A percentile compares a stretch with the other conserved stretches of the same genome.
These are phyloP conservation scores for Mallotus villosus DNA, from an alignment of 2,797 vertebrate species.

Conservation along the genomic window DNA sequence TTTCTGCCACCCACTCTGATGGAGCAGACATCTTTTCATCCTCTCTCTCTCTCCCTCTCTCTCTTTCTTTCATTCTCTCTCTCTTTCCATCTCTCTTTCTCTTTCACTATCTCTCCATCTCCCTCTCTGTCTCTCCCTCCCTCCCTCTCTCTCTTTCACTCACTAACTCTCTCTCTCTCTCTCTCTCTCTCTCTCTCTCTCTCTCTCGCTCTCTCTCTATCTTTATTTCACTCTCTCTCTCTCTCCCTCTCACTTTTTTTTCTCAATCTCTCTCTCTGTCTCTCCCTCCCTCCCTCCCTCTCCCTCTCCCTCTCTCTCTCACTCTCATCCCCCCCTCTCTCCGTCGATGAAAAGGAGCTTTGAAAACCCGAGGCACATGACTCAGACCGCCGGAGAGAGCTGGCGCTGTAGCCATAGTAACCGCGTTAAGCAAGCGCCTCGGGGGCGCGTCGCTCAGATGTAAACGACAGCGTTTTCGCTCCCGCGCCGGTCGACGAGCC, in stretches of 20 bases:
- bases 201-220: no score
- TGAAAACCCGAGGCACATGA: slow-evolving; percentile 53
- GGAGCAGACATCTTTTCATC: slow-evolving; percentile 58
- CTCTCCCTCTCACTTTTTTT: no score
- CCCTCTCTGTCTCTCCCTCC: no score
- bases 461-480: slow-evolving; percentile 20
- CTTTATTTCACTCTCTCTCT: no score
- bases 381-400: slow-evolving; percentile 31
- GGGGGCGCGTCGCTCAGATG: slow-evolving; percentile 37
- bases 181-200: not conserved
- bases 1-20: slow-evolving; percentile 59
- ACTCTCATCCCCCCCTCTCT: slow-evolving; percentile 11
- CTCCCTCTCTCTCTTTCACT: slow-evolving; percentile 12
- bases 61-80: no score
- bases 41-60: not conserved
- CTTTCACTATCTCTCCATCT: not conserved
- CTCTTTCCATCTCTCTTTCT: no score
- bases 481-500: not conserved
- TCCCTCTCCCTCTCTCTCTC: slow-evolving; percentile 15
- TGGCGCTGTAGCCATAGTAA: slow-evolving; percentile 53
- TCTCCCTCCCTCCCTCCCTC: slow-evolving; percentile 28
- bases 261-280: slow-evolving; percentile 8
- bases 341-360: slow-evolving; percentile 61
- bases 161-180: not conserved
- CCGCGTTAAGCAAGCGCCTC: slow-evolving; percentile 55